Base-by-base conservation (phyloP, 2,888 invertebrate species). In the Dicyrtomina minuta region DNA sequence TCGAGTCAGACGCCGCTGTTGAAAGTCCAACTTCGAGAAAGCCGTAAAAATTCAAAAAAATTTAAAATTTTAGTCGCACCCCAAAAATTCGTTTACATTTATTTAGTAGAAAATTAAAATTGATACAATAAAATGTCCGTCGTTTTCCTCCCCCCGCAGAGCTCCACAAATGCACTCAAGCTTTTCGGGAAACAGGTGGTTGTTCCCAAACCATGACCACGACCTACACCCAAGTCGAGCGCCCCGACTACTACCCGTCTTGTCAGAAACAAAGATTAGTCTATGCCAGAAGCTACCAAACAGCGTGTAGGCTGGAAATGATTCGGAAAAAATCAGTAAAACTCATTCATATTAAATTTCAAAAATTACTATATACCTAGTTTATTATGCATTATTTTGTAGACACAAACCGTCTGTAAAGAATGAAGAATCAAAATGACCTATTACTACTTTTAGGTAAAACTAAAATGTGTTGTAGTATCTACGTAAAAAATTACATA, bases 1-100 rank as follows among this genome's bases (percentile, higher is more conserved):
- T 88, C 86, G 73, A 88, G 91, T 0, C 94, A 95, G 83, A 94
- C 94, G 44, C 49, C 51, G 3, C 10, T 26, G 12, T 5, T 41
- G 20, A 68, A 68, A 43, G 53, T 15, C 15, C 22, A 51, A 20
- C 43, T 46, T 20, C 26, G 53, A 17, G 53, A 68, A 5, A 68
- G 22, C n/a, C 61, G 68, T 68, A 41, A 22, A 62, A 53, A 43
- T 20, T 17, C 20, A 56, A 15, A 15, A 27, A 24, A 24, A 24
- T 56, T 53, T 4, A 4, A 53, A 12, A 8, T 20, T 8, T 53
- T 13, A 8, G 53, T 53, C 20, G 17, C 5, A 17, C 13, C 17
- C 5, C 13, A 8, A 46, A 5, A 17, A 46, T 4, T 46, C 17
- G 17, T 46, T 15, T 46, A 5, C 5, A 5, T 46, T 46, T 17